Evolutionary conservation across 2,888 invertebrate species (phyloP), one percentile per base, ranked within the genome.

Genomic region (Glomeris marginata): DNA sequence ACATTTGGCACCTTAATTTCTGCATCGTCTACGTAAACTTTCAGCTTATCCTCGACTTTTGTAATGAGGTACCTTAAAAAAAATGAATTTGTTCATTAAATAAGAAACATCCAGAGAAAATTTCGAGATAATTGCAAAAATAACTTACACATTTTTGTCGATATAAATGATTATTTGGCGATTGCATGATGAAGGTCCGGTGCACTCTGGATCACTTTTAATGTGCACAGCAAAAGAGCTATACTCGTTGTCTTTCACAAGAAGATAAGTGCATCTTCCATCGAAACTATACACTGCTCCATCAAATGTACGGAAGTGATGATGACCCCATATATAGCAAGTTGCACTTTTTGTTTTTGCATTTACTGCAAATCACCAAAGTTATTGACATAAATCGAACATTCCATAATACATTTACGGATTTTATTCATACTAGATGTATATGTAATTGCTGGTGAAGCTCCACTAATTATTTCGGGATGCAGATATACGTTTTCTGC

Each of bases 271-370:
- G 64, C 90, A 90, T 1, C 77, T 74, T 1, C 87, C 80, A 47
- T 79, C 73, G 59, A 84, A 83, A 62, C 82, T 84, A 63, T 58
- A 71, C 60, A 86, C 74, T 59, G 76, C 74, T 6, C 85, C 85
- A 67, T 90, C 87, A 61, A 88, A 88, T 0, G 87, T 86, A 65
- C 85, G 83, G 59, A 80, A 80, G 66, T 87, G 86, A 15, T 74
- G 72, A 34, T 81, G 82, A 21, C 80, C 78, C 88, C 88, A 90
- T 1, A 80, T 77, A 49, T 81, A 75, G 60, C 90, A 90, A 11
- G 75, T 72, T 0, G 81, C 81, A 33, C 50, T 56, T 1, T 49
- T 44, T 22, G n/a, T 44, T 11, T 45, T 16, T 35, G 36, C 38
- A 20, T 22, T 44, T 43, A 40, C 36, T 42, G 41, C n/a, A 45